Percentiles rank a stretch among this genome's conserved stretches.
Conservation (phyloP, 2,113 vertebrate genomes). For the Hemibagrus wyckioides region DNA sequence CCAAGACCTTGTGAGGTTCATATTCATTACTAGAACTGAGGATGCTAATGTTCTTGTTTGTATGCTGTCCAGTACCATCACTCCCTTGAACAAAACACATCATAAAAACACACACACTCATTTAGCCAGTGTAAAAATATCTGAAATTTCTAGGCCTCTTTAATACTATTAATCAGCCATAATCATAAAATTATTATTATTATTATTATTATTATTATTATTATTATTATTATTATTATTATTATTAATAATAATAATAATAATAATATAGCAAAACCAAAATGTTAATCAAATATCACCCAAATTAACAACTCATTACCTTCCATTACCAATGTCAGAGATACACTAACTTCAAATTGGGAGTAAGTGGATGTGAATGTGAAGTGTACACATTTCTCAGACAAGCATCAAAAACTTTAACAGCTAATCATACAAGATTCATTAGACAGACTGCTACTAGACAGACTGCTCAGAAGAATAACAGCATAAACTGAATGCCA, state of each 20-base stretch:
- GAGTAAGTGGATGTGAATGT: neutral
- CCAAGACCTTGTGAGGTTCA: neutral
- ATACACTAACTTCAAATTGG: neutral
- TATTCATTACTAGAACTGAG: neutral
- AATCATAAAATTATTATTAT: too few relatives aligned
- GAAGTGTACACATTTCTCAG: constrained; percentile 9
- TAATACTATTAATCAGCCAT: too few relatives aligned
- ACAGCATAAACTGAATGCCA: constrained; percentile 13
- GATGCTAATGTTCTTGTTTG: neutral
- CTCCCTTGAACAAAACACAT: neutral
- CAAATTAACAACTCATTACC: neutral
- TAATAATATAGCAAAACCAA: neutral
- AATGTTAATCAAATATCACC: neutral
- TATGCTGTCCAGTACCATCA: neutral
- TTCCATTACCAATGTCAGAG: neutral
- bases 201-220: too few relatives aligned
- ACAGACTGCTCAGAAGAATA: constrained; percentile 9
- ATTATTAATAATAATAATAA: too few relatives aligned
- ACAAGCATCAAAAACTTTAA: constrained; percentile 13
- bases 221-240: too few relatives aligned
- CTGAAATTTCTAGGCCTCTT: neutral
- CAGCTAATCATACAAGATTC: neutral
- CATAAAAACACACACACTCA: neutral
- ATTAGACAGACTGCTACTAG: neutral
- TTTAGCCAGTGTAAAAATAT: neutral